Evolutionary conservation across 2,797 vertebrate species (phyloP).

Genomic region (Mallotus villosus): DNA sequence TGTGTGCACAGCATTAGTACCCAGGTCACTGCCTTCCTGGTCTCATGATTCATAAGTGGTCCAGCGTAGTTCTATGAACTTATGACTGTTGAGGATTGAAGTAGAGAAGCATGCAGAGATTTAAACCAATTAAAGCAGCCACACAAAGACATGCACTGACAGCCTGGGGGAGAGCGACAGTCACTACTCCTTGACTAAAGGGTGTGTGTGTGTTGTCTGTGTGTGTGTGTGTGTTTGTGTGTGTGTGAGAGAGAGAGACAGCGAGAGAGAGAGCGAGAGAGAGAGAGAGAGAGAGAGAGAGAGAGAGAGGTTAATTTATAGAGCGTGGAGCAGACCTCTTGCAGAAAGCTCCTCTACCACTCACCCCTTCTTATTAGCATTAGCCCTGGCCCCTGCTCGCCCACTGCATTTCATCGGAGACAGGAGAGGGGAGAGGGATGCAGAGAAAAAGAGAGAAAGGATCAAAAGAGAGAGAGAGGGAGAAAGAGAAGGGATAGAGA

Average conservation of each 20-base stretch:
- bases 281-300: no score
- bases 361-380: constrained; percentile 58
- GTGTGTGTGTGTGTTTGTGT: constrained; percentile 5
- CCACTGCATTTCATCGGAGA: neutral
- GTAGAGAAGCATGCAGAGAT: constrained; percentile 55
- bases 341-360: constrained; percentile 57
- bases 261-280: neutral
- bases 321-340: constrained; percentile 32
- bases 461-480: constrained; percentile 27
- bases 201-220: constrained; percentile 9
- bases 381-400: constrained; percentile 56
- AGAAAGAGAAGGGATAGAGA: constrained; percentile 27
- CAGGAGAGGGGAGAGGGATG: constrained; percentile 27
- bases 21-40: neutral
- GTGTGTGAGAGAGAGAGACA: neutral
- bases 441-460: constrained; percentile 25
- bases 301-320: constrained; percentile 62
- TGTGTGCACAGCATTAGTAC: neutral
- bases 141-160: constrained; percentile 49
- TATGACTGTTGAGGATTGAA: constrained; percentile 24
- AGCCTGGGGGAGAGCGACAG: constrained; percentile 41
- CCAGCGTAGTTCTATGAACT: no score
- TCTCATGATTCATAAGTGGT: no score
- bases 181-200: constrained; percentile 12
- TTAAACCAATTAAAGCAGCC: constrained; percentile 68